These are phyloP conservation scores for Rotaria macrura DNA, from an alignment of 2,888 invertebrate species.

Conservation along the genomic window DNA sequence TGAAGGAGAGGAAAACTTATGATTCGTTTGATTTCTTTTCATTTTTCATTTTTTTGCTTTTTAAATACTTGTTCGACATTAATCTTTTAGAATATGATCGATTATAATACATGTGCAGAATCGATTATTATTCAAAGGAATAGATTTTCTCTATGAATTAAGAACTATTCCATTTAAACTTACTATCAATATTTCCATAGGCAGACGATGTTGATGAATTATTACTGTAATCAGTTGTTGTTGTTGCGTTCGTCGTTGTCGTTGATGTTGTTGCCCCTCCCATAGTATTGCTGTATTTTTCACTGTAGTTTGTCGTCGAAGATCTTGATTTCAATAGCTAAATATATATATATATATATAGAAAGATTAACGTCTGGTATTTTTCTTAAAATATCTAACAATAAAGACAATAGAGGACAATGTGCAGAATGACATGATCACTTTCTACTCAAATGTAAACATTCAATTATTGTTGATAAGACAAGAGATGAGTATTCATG, in stretches of 20 bases:
- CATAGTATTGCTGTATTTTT: background rate
- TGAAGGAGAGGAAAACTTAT: background rate
- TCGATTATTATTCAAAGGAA: background rate
- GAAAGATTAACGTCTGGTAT: background rate
- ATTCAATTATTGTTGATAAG: conserved; percentile 12
- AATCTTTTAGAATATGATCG: background rate
- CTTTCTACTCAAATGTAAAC: background rate
- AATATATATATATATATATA: background rate
- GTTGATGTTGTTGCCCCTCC: too few species aligned
- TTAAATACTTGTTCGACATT: background rate
- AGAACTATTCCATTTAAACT: too few species aligned
- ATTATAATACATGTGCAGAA: background rate
- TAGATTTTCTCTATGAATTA: too few species aligned
- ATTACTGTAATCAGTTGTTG: background rate
- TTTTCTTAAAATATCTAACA: conserved; percentile 58
- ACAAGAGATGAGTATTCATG: background rate
- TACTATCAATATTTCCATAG: too few species aligned
- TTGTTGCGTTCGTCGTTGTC: background rate
- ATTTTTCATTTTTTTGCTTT: background rate
- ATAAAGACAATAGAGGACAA: conserved; percentile 95
- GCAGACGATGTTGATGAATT: too few species aligned
- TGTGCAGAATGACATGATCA: conserved; percentile 48
- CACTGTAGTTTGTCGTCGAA: background rate
- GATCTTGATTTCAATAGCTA: background rate
- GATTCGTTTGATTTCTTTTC: background rate